Evolutionary conservation across 2,113 vertebrate species (phyloP), one percentile per base, ranked within the genome.

Genomic region (Mixornis gularis): DNA sequence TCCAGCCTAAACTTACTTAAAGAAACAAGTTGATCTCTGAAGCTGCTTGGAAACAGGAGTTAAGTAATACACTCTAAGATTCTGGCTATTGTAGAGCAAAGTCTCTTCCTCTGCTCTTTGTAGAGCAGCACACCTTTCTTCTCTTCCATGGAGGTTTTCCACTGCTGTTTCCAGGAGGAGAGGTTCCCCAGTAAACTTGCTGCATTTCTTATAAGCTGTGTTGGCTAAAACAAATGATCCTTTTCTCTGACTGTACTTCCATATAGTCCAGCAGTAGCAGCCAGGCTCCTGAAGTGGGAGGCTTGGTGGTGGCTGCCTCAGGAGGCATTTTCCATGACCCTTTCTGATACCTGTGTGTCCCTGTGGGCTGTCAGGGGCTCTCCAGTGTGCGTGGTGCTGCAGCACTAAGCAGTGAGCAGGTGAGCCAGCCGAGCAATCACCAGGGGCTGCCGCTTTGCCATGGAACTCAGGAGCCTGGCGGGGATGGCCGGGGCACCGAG

Each of bases 401-500:
- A 16, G 20, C 32, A 7, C 84, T 97, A 98, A 16, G 95, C 92
- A 7, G 97, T 41, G 5, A 99, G 97, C 38, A 98, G 98, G 29
- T 95, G 96, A 25, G 98, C 98, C 38, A 99, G 98, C 29, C 92
- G 98, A 40, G 98, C 98, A 13, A 99, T 98, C 83, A 98, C 97
- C 51, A 99, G 95, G 2, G 99, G 98, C 89, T 99, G 99, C 64
- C 92, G 96, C 80, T 98, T 98, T 13, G 96, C 97, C 10, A 98
- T 95, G 27, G 97, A 88, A 8, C 96, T 98, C 85, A 99, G 85
- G 60, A 99, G 96, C 80, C 96, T 95, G 15, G 97, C 53, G 1
- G 98, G 98, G 29, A 99, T 96, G 7, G 98, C 98, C 0, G 99
- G 98, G 27, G 98, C 97, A 51, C 98, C 98, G 0, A 99, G 96